Conservation (phyloP, 35 echinoderm and acorn worm species). For the Anneissia japonica region DNA sequence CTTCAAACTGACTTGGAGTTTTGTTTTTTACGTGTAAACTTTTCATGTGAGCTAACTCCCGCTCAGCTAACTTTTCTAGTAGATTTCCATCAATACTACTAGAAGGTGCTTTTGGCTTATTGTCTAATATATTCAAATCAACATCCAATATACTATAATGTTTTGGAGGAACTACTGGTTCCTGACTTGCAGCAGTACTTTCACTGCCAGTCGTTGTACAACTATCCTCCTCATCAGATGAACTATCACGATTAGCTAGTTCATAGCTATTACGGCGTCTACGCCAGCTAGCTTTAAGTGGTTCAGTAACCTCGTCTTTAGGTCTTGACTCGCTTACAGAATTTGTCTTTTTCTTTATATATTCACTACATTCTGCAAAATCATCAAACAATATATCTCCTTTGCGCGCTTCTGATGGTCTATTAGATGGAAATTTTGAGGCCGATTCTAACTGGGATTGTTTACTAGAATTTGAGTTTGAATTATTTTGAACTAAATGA, state of each 20-base stretch:
- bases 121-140: constrained; percentile 17
- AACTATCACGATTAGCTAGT: constrained; percentile 72
- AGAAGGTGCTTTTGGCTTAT: not conserved
- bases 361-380: constrained; percentile 83
- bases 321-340: not conserved
- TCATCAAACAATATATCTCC: constrained; percentile 95
- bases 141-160: constrained; percentile 20
- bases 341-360: constrained; percentile 57
- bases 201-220: not conserved
- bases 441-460: not conserved
- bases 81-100: constrained; percentile 54
- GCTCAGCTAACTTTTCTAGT: constrained; percentile 46
- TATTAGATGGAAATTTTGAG: not conserved
- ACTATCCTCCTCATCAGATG: constrained; percentile 68
- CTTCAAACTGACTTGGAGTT: not conserved
- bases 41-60: constrained; percentile 53
- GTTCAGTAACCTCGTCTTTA: constrained; percentile 3
- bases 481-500: not conserved
- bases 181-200: constrained; percentile 15
- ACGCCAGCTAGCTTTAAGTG: constrained; percentile 5
- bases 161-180: not conserved
- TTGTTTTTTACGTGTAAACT: constrained; percentile 52
- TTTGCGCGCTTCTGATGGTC: not conserved
- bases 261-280: constrained; percentile 91
- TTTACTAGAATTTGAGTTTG: not conserved